A percentile compares a stretch with the other conserved stretches of the same genome.
Evolutionary conservation across 2,888 invertebrate genomes (phyloP).

Genomic region (Synanthedon tipuliformis): DNA sequence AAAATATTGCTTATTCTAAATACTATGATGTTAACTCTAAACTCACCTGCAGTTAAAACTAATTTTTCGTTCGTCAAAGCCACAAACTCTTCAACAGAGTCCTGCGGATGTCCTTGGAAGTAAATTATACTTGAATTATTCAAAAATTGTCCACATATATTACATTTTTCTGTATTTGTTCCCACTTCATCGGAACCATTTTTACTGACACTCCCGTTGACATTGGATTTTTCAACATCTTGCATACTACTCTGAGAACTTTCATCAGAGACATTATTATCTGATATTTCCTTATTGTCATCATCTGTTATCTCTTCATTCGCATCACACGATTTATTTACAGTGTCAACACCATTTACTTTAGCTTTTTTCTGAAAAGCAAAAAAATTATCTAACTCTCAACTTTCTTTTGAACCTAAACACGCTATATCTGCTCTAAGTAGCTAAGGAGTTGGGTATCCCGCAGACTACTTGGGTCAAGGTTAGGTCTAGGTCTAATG

Average conservation of each 20-base stretch:
- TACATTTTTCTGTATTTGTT: constrained; percentile 36
- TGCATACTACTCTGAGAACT: too few species aligned
- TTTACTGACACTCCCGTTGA: too few species aligned
- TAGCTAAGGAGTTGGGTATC: too few species aligned
- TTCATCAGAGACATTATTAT: too few species aligned
- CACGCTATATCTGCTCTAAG: too few species aligned
- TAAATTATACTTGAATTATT: constrained; percentile 64
- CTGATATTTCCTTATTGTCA: too few species aligned
- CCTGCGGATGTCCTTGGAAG: constrained; percentile 82
- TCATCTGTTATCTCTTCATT: background rate
- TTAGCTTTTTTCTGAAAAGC: constrained; percentile 36
- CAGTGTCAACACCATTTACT: constrained; percentile 9
- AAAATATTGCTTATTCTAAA: background rate
- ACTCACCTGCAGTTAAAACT: constrained; percentile 76
- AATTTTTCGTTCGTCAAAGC: constrained; percentile 80
- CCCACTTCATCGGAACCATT: too few species aligned
- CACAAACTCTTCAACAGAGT: constrained; percentile 81
- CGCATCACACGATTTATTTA: background rate
- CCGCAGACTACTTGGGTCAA: too few species aligned
- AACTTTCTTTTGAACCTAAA: too few species aligned
- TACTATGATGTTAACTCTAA: background rate
- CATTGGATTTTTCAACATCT: too few species aligned
- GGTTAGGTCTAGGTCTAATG: too few species aligned
- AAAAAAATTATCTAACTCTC: background rate
- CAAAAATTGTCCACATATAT: constrained; percentile 54